These are phyloP conservation scores for Phodopus roborovskii DNA, from an alignment of 2,113 vertebrate genomes.

Conservation along the genomic window DNA sequence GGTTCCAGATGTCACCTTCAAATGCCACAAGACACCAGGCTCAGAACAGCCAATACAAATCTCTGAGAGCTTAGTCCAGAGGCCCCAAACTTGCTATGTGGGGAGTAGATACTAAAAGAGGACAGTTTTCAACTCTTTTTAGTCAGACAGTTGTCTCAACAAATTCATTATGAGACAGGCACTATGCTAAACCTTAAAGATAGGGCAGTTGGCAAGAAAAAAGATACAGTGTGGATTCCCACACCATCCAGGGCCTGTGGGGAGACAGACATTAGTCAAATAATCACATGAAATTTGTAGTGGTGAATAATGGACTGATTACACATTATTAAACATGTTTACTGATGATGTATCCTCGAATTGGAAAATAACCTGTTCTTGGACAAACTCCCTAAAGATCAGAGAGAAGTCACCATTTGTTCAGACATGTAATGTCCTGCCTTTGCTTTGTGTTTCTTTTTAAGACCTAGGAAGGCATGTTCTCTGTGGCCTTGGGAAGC, in stretches of 20 bases:
- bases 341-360: background rate
- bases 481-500: conserved; percentile 45
- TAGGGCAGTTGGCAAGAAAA: background rate
- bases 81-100: background rate
- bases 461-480: background rate
- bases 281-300: conserved; percentile 1
- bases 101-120: background rate
- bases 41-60: background rate
- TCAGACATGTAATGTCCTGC: background rate
- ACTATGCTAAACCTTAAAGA: background rate
- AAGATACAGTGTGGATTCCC: background rate
- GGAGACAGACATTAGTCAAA: background rate
- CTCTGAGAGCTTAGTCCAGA: background rate
- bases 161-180: background rate
- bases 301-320: background rate
- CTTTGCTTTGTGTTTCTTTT: background rate
- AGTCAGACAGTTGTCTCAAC: background rate
- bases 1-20: background rate
- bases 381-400: background rate
- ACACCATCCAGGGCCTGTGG: background rate
- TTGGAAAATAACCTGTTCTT: conserved; percentile 25
- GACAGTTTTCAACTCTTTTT: background rate
- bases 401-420: conserved; percentile 11
- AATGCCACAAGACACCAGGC: background rate
- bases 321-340: background rate